Evolutionary conservation across 1,140 invertebrate genomes (phyloP).

Genomic region (Bombus balteatus): DNA sequence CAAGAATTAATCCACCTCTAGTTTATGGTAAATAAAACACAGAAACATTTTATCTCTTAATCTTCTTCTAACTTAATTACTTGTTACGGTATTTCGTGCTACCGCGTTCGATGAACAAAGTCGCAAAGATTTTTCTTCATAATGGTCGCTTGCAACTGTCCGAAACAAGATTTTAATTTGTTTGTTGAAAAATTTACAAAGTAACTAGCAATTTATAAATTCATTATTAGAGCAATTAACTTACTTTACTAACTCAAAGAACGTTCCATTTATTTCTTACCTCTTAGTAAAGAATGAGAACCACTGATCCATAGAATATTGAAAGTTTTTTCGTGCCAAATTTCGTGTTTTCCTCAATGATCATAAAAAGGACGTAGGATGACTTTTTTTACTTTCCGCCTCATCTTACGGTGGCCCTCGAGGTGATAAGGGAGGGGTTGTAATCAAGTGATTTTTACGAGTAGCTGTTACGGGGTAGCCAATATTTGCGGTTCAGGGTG

Average conservation of each 20-base stretch:
- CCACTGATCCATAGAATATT: background rate
- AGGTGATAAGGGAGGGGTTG: constrained; percentile 63
- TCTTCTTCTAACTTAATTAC: constrained; percentile 55
- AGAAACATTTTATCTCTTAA: constrained; percentile 59
- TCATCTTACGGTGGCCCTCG: constrained; percentile 30
- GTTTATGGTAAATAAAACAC: constrained; percentile 58
- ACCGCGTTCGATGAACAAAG: constrained; percentile 14
- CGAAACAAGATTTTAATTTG: background rate
- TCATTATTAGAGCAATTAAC: background rate
- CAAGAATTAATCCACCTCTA: constrained; percentile 48
- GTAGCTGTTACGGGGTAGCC: constrained; percentile 65
- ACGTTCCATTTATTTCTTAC: background rate
- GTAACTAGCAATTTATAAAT: background rate
- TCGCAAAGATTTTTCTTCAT: constrained; percentile 1
- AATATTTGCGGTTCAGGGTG: constrained; percentile 73
- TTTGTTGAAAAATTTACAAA: background rate
- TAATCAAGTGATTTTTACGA: constrained; percentile 76
- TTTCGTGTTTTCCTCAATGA: constrained; percentile 28
- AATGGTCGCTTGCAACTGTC: background rate
- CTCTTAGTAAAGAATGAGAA: too few relatives aligned
- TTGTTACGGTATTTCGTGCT: constrained; percentile 42
- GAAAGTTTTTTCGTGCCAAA: constrained; percentile 5
- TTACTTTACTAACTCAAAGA: too few relatives aligned
- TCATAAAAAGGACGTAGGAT: constrained; percentile 29
- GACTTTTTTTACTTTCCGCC: constrained; percentile 41